These are phyloP conservation scores for Melinaea marsaeus DNA, from an alignment of 2,888 invertebrate genomes.

Conservation along the genomic window DNA sequence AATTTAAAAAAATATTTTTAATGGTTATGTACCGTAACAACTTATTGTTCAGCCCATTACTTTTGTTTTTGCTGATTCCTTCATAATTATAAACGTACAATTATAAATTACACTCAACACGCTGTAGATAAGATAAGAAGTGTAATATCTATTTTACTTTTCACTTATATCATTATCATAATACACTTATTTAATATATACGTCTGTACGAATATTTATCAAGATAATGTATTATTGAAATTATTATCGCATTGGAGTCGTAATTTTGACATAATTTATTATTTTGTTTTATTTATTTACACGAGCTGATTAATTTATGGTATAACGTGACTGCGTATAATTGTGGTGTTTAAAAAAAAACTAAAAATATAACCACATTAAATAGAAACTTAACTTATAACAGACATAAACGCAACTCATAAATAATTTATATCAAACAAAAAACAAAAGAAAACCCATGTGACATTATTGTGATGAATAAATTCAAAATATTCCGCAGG, in stretches of 20 bases:
- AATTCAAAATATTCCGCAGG: constrained; percentile 58
- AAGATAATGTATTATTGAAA: background rate
- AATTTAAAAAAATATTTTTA: too few relatives aligned
- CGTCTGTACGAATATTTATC: background rate
- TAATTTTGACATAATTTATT: background rate
- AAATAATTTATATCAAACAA: background rate
- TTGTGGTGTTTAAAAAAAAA: background rate
- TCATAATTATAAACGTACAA: constrained; percentile 24
- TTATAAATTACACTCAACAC: constrained; percentile 23
- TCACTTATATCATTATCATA: constrained; percentile 14
- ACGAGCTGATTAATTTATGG: background rate
- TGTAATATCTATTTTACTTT: constrained; percentile 14
- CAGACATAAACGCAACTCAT: background rate
- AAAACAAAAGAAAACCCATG: constrained; percentile 1
- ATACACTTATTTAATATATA: constrained; percentile 11
- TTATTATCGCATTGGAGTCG: background rate
- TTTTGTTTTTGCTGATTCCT: constrained; percentile 21
- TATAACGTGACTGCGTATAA: background rate
- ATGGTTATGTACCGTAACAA: too few relatives aligned
- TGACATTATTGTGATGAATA: constrained; percentile 21
- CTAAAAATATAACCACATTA: background rate
- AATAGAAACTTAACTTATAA: background rate
- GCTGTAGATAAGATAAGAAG: constrained; percentile 25
- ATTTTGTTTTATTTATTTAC: background rate
- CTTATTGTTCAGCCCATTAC: too few relatives aligned